These are phyloP conservation scores for Lamprotornis superbus DNA, from an alignment of 2,113 vertebrate genomes.

Conservation along the genomic window DNA sequence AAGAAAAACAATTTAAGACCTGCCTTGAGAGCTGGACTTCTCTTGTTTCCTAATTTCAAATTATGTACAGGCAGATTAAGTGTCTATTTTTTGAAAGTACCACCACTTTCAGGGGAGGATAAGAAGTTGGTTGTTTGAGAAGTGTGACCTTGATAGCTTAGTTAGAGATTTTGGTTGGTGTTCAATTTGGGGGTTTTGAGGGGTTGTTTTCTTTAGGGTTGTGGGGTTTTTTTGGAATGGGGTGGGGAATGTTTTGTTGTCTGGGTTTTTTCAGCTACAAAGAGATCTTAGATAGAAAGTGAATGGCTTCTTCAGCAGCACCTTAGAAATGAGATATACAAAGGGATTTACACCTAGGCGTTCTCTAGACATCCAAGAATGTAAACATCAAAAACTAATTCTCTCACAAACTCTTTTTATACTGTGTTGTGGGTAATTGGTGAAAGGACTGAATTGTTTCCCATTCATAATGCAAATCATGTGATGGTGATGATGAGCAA, in stretches of 20 bases:
- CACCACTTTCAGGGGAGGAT: neutral
- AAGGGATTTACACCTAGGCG: neutral
- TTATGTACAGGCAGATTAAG: neutral
- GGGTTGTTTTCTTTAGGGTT: neutral
- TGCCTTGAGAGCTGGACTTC: neutral
- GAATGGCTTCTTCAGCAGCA: neutral
- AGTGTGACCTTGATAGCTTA: neutral
- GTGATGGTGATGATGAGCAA: neutral
- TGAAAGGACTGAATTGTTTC: neutral
- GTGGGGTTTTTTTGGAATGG: neutral
- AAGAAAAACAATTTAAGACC: neutral
- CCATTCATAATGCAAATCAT: neutral
- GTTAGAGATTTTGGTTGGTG: neutral
- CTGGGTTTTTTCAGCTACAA: neutral
- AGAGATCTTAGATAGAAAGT: neutral
- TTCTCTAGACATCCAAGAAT: neutral
- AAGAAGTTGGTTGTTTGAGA: neutral
- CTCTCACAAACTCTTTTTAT: neutral
- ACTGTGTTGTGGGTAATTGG: neutral
- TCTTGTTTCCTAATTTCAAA: neutral
- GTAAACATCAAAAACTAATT: neutral
- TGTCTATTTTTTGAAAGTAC: neutral
- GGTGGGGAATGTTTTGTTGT: neutral
- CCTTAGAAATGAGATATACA: neutral
- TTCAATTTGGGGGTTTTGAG: neutral